Conservation (phyloP, 1,140 invertebrate species). For the Aphelinus certus region DNA sequence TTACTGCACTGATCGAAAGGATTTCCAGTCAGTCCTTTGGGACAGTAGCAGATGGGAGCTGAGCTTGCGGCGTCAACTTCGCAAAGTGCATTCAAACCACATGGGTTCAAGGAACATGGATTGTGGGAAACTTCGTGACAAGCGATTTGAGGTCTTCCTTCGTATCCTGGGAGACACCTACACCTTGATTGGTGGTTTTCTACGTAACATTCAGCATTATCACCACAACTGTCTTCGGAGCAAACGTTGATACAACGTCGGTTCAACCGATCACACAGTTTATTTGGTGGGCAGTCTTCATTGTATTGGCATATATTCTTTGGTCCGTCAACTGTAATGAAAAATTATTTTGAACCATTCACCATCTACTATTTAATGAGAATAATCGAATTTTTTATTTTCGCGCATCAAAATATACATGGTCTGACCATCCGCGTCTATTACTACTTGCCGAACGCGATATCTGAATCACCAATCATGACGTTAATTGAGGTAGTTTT, state of each 20-base stretch:
- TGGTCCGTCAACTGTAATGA: slow-evolving; percentile 68
- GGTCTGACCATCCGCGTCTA: too few relatives aligned
- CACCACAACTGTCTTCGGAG: slow-evolving; percentile 81
- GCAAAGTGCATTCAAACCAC: slow-evolving; percentile 84
- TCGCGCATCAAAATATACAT: too few relatives aligned
- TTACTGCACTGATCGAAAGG: slow-evolving; percentile 91
- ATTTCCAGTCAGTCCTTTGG: slow-evolving; percentile 89
- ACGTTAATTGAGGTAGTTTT: too few relatives aligned
- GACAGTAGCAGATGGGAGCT: slow-evolving; percentile 85
- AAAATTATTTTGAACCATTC: too few relatives aligned
- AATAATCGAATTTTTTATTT: too few relatives aligned
- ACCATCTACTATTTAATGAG: too few relatives aligned
- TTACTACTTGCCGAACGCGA: too few relatives aligned
- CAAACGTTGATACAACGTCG: slow-evolving; percentile 86
- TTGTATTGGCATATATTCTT: slow-evolving; percentile 87
- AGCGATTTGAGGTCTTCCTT: slow-evolving; percentile 81
- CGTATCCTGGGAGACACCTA: slow-evolving; percentile 77
- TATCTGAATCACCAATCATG: too few relatives aligned
- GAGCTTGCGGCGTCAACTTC: slow-evolving; percentile 83
- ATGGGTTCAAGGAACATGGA: slow-evolving; percentile 85
- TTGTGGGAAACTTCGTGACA: slow-evolving; percentile 73
- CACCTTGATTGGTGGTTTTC: slow-evolving; percentile 82
- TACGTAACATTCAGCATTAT: slow-evolving; percentile 83
- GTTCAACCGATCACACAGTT: slow-evolving; percentile 83
- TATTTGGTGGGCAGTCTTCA: slow-evolving; percentile 85